A percentile compares a stretch with the other conserved stretches of the same genome.
Conservation (phyloP, 2,888 invertebrate genomes). For the Orthosia gracilis region DNA sequence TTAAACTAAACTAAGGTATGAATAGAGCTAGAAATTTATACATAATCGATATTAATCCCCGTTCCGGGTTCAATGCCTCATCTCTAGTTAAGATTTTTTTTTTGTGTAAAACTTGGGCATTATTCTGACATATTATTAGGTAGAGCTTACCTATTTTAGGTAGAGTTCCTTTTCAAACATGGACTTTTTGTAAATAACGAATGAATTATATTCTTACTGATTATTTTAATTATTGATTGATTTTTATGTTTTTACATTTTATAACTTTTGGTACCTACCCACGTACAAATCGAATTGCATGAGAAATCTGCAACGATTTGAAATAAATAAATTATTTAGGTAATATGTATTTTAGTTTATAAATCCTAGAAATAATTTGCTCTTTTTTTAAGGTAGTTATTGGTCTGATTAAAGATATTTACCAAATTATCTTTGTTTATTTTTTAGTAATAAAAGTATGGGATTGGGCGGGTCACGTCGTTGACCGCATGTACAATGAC, state of each 20-base stretch:
- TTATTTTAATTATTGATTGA: slow-evolving; percentile 9
- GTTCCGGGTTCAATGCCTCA: too few relatives aligned
- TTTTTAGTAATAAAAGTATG: neutral
- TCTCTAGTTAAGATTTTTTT: neutral
- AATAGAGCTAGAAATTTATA: too few relatives aligned
- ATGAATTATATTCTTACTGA: neutral
- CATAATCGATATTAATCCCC: too few relatives aligned
- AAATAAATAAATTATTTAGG: neutral
- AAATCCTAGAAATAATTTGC: slow-evolving; percentile 39
- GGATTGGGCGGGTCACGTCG: too few relatives aligned
- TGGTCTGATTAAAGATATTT: slow-evolving; percentile 51
- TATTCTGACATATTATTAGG: neutral
- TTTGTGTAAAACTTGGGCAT: neutral
- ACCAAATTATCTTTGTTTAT: slow-evolving; percentile 6
- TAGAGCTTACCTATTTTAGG: neutral
- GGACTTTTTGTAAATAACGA: slow-evolving; percentile 30
- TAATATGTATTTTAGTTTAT: slow-evolving; percentile 12
- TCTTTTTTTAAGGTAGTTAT: slow-evolving; percentile 42
- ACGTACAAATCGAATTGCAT: neutral
- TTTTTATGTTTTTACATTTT: slow-evolving; percentile 21
- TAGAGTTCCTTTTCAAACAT: slow-evolving; percentile 31
- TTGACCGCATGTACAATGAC: too few relatives aligned
- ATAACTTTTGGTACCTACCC: slow-evolving; percentile 41
- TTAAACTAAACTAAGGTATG: too few relatives aligned
- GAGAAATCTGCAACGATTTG: slow-evolving; percentile 2